phyloP scores from a whole-genome alignment of 2,113 vertebrate species.

The Collichthys lucidus region DNA sequence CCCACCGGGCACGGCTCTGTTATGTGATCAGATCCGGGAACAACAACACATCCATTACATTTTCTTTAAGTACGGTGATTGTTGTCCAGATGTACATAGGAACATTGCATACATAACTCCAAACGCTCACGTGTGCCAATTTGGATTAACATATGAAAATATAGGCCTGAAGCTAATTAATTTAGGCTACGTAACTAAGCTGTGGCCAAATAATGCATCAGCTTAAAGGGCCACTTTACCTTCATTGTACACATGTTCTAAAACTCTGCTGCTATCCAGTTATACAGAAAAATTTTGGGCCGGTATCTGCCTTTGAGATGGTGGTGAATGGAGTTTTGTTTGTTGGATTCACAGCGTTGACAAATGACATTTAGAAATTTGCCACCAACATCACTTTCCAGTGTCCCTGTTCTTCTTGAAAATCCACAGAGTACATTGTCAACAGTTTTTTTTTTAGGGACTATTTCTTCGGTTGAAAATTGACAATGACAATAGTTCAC shows the following conservation, averaged over 20 bases:
- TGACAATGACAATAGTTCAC: constrained; percentile 3
- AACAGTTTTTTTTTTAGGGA: not conserved
- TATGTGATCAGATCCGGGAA: no score
- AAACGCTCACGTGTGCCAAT: not conserved
- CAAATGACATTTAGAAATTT: not conserved
- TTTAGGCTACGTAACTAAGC: no score
- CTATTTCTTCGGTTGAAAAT: not conserved
- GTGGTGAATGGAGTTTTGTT: not conserved
- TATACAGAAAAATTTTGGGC: not conserved
- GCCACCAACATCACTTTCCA: not conserved
- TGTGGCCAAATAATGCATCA: not conserved
- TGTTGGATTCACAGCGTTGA: not conserved
- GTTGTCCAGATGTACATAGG: not conserved
- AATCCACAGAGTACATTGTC: constrained; percentile 1
- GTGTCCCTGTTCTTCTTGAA: not conserved
- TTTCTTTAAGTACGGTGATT: not conserved
- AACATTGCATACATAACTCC: not conserved
- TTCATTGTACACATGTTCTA: not conserved
- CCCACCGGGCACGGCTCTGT: no score
- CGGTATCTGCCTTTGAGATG: not conserved
- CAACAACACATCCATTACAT: not conserved
- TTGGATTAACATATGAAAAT: not conserved
- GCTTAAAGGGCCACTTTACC: not conserved
- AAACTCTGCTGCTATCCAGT: not conserved
- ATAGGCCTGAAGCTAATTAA: not conserved